phyloP scores from a whole-genome alignment of 2,797 vertebrate species.

The Etheostoma perlongum region DNA sequence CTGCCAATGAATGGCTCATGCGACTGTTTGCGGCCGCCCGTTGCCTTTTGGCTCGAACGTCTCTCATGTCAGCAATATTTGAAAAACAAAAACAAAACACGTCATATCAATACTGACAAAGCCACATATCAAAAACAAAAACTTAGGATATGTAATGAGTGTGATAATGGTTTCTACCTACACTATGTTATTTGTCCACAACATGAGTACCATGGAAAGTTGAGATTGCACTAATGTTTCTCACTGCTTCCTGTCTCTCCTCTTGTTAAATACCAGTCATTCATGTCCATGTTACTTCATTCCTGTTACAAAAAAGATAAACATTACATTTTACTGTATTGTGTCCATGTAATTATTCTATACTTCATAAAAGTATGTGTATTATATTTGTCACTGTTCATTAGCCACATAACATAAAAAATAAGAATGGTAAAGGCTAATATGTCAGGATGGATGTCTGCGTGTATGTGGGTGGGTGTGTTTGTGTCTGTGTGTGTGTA shows the following conservation, averaged over 20 bases:
- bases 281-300: neutral
- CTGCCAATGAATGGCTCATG: constrained; percentile 27
- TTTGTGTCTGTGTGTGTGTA: constrained; percentile 5
- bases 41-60: constrained; percentile 24
- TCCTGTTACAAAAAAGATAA: constrained; percentile 6
- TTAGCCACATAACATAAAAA: no score
- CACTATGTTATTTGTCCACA: neutral
- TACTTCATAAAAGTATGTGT: neutral
- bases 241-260: neutral
- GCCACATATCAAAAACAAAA: neutral
- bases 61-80: constrained; percentile 11
- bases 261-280: neutral
- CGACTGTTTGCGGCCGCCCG: constrained; percentile 7
- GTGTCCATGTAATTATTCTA: neutral
- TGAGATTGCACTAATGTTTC: neutral
- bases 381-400: neutral
- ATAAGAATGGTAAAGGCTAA: no score
- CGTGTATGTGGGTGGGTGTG: constrained; percentile 24
- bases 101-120: neutral
- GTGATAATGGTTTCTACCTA: neutral
- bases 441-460: neutral
- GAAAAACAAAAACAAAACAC: neutral
- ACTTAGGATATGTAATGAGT: neutral
- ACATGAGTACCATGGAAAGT: neutral
- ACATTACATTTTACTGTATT: neutral